Conservation (phyloP, 2,888 invertebrate species). For the Neria commutata region DNA sequence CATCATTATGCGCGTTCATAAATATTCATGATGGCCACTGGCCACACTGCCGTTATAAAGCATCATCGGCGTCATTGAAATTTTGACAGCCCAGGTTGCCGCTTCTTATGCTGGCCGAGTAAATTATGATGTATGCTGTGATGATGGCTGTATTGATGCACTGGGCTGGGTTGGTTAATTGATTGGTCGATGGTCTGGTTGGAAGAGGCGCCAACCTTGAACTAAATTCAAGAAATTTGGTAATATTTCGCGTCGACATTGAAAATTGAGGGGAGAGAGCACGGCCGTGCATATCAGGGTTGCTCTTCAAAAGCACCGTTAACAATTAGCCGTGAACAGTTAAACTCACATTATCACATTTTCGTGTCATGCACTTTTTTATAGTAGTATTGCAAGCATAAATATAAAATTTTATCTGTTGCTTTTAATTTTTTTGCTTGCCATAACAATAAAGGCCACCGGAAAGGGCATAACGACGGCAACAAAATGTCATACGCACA, state of each 20-base stretch:
- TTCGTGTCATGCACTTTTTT: constrained; percentile 13
- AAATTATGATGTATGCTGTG: no score
- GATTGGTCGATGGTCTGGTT: constrained; percentile 20
- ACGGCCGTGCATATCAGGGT: no score
- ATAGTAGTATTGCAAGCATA: constrained; percentile 27
- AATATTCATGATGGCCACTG: no score
- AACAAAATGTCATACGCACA: constrained; percentile 41
- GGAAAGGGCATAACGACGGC: constrained; percentile 34
- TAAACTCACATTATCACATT: constrained; percentile 5
- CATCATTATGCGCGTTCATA: no score
- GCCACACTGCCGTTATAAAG: no score
- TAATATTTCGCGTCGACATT: background rate
- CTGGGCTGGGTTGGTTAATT: no score
- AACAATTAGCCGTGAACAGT: no score
- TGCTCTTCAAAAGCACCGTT: no score
- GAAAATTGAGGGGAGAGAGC: background rate
- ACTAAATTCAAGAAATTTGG: constrained; percentile 36
- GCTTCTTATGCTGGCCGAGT: no score
- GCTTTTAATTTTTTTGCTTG: constrained; percentile 37
- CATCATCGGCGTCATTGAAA: no score
- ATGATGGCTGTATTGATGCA: no score
- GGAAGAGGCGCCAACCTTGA: constrained; percentile 46
- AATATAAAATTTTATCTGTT: constrained; percentile 50
- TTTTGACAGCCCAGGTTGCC: no score
- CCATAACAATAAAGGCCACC: constrained; percentile 41